Percentiles rank a stretch among this genome's conserved stretches.
phyloP scores from a whole-genome alignment of 2,888 invertebrate genomes.

The Platycheirus rosarum region DNA sequence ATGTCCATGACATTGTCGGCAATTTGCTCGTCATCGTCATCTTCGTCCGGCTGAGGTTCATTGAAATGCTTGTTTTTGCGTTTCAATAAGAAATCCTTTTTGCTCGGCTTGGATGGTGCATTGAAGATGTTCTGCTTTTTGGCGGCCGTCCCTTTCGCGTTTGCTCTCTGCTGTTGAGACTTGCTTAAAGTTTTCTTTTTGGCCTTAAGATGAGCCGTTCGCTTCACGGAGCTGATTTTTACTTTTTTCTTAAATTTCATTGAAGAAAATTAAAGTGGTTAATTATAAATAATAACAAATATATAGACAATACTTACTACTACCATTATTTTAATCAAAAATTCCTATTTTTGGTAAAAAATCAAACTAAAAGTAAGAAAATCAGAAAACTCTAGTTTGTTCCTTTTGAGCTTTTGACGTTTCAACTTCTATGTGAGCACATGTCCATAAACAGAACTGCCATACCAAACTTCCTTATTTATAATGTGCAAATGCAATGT shows the following conservation, averaged over 20 bases:
- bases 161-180: conserved; percentile 79
- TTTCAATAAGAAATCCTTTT: conserved; percentile 57
- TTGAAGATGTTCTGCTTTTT: conserved; percentile 80
- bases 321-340: conserved; percentile 38
- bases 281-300: too few relatives aligned
- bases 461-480: not conserved
- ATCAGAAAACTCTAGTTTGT: not conserved
- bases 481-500: too few relatives aligned
- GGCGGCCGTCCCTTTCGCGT: conserved; percentile 75
- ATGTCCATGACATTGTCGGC: conserved; percentile 81
- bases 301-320: conserved; percentile 38
- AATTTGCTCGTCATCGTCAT: conserved; percentile 77
- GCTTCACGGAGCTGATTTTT: conserved; percentile 82
- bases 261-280: too few relatives aligned
- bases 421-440: conserved; percentile 50
- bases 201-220: conserved; percentile 81
- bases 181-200: conserved; percentile 80
- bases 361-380: not conserved
- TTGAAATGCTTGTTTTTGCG: conserved; percentile 25
- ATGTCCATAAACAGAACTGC: conserved; percentile 29
- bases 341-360: not conserved
- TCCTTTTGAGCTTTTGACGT: conserved; percentile 48
- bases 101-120: conserved; percentile 78
- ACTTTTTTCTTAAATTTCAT: conserved; percentile 80
- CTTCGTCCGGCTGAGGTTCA: conserved; percentile 75